Evolutionary conservation across 2,113 vertebrate genomes (phyloP), one percentile per base, ranked within the genome.

Genomic region (Callospermophilus lateralis): DNA sequence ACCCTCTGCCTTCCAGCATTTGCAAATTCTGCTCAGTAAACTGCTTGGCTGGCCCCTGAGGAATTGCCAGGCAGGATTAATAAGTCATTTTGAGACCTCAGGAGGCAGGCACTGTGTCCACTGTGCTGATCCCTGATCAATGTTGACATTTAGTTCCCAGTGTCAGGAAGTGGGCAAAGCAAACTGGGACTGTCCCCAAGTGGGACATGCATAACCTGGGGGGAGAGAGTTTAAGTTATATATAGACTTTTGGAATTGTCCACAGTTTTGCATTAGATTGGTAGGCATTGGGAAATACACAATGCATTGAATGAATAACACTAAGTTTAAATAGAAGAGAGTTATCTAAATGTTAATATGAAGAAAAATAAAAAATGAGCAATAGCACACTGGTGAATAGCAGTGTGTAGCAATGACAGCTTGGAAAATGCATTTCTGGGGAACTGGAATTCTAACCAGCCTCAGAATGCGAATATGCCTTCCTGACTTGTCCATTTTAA

Each of bases 11-110:
- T 96, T 67, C 32, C 34, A 39, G 89, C 39, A n/a, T 90, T 77
- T 93, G 72, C 88, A 95, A 51, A 90, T 73, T 92, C 26, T 32
- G 32, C 81, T 96, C 78, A 30, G 55, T 80, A 68, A 65, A 32
- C 61, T 72, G 74, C 70, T 89, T 76, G 80, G 83, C 90, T 68
- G 34, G 78, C 63, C 91, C 19, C 20, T 20, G 2, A 6, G 45
- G 70, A 92, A n/a, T 34, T 51, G 9, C 45, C 32, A 45, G 51
- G 76, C 58, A 84, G 89, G 58, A 77, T 45, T 5, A 1, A 6
- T 70, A 90, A 89, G 48, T 96, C 90, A 96, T n/a, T 24, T 15
- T 1, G 11, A 70, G 32, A 70, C n/a, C 39, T 37, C 5, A 1
- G 61, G 74, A 83, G 48, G 84, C 42, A 45, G 61, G 61, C 5